Conservation (phyloP, 2,797 vertebrate species). For the Pipistrellus pipistrellus region DNA sequence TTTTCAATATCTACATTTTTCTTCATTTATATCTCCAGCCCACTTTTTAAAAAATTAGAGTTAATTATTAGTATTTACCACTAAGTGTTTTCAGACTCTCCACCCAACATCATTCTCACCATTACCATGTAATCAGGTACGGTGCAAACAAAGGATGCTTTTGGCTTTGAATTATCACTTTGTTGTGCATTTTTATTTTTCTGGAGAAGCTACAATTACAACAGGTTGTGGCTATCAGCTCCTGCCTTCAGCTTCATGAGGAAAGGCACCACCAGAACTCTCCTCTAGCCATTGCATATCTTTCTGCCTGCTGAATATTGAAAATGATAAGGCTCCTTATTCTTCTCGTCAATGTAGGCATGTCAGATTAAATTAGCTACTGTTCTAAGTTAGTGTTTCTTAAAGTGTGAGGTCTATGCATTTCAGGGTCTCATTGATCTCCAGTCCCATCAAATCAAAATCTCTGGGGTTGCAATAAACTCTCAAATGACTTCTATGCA, state of each 20-base stretch:
- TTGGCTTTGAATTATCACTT: not conserved
- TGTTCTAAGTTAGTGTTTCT: constrained; percentile 7
- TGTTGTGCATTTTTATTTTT: not conserved
- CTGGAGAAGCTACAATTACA: not conserved
- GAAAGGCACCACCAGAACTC: not conserved
- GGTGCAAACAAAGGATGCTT: not conserved
- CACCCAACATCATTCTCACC: not conserved
- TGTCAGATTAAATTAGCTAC: not conserved
- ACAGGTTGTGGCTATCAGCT: too few species aligned
- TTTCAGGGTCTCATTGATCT: not conserved
- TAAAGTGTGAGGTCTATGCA: not conserved
- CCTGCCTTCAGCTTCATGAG: not conserved
- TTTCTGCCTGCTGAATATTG: not conserved
- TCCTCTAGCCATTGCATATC: too few species aligned
- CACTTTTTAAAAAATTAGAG: not conserved
- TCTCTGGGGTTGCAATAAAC: not conserved
- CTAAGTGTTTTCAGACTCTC: not conserved
- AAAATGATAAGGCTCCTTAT: not conserved
- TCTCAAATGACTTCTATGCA: not conserved
- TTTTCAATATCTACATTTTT: not conserved
- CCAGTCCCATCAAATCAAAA: not conserved
- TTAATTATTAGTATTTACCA: not conserved
- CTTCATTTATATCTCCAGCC: not conserved
- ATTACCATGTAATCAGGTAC: not conserved
- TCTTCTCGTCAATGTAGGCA: not conserved